Evolutionary conservation across 2,797 vertebrate species (phyloP).

Genomic region (Macropodus opercularis): DNA sequence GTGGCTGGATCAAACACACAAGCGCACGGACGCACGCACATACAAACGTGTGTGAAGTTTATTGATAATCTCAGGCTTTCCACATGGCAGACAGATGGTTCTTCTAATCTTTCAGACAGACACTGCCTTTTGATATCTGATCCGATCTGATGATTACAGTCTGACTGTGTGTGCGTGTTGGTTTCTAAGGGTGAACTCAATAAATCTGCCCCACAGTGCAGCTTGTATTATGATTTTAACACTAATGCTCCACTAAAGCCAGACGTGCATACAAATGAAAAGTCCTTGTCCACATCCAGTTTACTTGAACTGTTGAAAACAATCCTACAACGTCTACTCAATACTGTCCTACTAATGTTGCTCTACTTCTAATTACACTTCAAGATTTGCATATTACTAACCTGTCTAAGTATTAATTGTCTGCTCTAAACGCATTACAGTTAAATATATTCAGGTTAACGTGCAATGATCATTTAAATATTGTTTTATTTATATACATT

Average conservation of each 20-base stretch:
- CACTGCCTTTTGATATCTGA: slow-evolving; percentile 74
- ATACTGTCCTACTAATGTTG: no score
- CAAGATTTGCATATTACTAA: slow-evolving; percentile 23
- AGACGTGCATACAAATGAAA: slow-evolving; percentile 1
- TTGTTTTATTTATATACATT: no score
- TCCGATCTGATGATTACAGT: slow-evolving; percentile 60
- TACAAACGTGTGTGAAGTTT: slow-evolving; percentile 60
- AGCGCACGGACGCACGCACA: slow-evolving; percentile 37
- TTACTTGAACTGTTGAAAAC: no score
- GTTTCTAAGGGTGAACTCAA: slow-evolving; percentile 43
- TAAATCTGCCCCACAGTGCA: slow-evolving; percentile 48
- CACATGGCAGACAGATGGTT: slow-evolving; percentile 74
- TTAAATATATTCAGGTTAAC: not conserved
- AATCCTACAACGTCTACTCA: no score
- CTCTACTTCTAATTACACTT: slow-evolving; percentile 13
- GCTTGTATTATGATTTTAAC: slow-evolving; percentile 8
- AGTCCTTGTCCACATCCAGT: no score
- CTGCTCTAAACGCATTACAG: not conserved
- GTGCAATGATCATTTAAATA: not conserved
- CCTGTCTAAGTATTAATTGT: not conserved
- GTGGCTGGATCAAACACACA: slow-evolving; percentile 38
- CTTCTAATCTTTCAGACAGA: slow-evolving; percentile 76
- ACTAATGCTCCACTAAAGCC: slow-evolving; percentile 2
- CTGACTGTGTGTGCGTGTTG: slow-evolving; percentile 3
- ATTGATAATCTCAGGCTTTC: slow-evolving; percentile 69